phyloP scores from a whole-genome alignment of 64 coral and sea anemone genomes.

The Porites lutea region DNA sequence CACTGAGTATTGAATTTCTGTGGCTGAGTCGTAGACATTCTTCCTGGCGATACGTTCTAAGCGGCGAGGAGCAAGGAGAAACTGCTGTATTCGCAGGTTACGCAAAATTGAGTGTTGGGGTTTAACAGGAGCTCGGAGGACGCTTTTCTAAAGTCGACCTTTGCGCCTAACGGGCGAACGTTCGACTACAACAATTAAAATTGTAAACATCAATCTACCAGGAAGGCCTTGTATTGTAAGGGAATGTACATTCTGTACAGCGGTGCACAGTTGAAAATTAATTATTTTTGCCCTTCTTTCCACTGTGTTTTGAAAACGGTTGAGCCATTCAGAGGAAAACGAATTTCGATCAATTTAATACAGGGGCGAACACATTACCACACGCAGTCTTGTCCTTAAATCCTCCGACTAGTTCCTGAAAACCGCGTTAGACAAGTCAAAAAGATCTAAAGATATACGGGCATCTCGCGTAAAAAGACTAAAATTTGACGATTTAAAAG shows the following conservation, averaged over 20 bases:
- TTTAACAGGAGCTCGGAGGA: background rate
- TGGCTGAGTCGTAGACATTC: no score
- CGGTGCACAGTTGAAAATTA: background rate
- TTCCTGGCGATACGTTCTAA: no score
- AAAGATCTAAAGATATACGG: background rate
- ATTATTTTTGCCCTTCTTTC: background rate
- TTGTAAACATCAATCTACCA: background rate
- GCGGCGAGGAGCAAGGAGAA: no score
- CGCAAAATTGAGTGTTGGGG: background rate
- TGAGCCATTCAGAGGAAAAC: background rate
- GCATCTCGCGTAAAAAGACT: background rate
- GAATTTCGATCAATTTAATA: background rate
- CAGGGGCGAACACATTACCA: background rate
- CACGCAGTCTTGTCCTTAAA: background rate
- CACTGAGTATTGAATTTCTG: no score
- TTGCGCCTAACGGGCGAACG: background rate
- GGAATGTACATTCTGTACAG: constrained; percentile 5
- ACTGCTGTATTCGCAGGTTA: no score
- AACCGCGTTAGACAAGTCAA: no score
- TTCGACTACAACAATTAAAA: background rate
- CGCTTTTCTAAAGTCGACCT: no score
- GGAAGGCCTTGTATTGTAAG: background rate
- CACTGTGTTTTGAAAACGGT: background rate
- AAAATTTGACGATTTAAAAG: background rate
- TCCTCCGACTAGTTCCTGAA: background rate